Evolutionary conservation across 2,888 invertebrate species (phyloP).

Genomic region (Chaetogeoica ovagalla): DNA sequence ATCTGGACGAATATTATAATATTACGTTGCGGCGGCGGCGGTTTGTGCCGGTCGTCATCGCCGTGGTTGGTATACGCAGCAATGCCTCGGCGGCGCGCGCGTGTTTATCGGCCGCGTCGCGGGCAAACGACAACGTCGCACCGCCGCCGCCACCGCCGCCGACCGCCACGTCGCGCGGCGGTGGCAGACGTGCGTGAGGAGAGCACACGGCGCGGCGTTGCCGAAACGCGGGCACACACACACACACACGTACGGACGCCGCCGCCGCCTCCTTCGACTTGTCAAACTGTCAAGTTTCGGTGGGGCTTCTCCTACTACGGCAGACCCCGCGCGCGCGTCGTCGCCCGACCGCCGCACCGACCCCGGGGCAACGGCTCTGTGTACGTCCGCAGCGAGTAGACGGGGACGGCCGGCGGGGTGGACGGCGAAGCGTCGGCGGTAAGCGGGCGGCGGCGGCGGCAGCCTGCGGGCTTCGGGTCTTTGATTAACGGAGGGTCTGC

Average conservation of each 20-base stretch:
- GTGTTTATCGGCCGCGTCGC: not conserved
- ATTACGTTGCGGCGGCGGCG: too few relatives aligned
- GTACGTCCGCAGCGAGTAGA: too few relatives aligned
- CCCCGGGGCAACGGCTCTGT: too few relatives aligned
- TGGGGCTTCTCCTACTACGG: slow-evolving; percentile 35
- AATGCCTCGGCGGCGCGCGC: too few relatives aligned
- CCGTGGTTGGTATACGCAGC: too few relatives aligned
- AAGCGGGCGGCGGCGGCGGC: slow-evolving; percentile 5
- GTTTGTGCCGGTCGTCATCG: too few relatives aligned
- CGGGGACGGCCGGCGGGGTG: too few relatives aligned
- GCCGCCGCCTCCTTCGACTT: slow-evolving; percentile 38
- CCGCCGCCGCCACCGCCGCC: slow-evolving; percentile 8
- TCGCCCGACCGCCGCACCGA: not conserved
- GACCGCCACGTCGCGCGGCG: slow-evolving; percentile 13
- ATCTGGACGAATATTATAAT: too few relatives aligned
- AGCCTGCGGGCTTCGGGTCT: slow-evolving; percentile 51
- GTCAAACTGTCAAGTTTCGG: slow-evolving; percentile 53
- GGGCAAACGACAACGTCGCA: not conserved
- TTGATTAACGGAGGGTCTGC: slow-evolving; percentile 53
- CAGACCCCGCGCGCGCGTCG: not conserved
- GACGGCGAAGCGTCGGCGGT: not conserved
- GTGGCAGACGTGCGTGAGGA: not conserved
- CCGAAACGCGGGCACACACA: not conserved
- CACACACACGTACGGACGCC: not conserved
- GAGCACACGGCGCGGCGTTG: slow-evolving; percentile 12